These are phyloP conservation scores for Sepiola atlantica DNA, from an alignment of 2,888 invertebrate genomes.

Conservation along the genomic window DNA sequence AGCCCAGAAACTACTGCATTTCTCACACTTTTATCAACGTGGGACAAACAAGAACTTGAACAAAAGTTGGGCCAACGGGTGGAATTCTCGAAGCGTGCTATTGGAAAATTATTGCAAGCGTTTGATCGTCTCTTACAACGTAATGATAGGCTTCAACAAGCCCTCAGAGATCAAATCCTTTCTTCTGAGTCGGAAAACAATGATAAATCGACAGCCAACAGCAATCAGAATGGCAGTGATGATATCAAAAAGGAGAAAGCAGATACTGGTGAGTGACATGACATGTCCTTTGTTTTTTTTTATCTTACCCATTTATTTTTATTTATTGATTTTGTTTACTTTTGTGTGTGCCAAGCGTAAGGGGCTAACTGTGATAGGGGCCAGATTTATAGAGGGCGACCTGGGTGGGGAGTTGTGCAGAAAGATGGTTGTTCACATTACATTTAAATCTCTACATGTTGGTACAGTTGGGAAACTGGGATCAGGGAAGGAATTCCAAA, in stretches of 20 bases:
- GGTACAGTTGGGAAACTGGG: too few relatives aligned
- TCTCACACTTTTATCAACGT: slow-evolving; percentile 93
- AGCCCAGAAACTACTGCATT: slow-evolving; percentile 94
- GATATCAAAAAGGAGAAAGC: slow-evolving; percentile 33
- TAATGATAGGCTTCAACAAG: slow-evolving; percentile 93
- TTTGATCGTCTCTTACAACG: slow-evolving; percentile 96
- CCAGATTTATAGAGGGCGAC: too few relatives aligned
- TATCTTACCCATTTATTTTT: not conserved
- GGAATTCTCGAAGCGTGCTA: slow-evolving; percentile 94
- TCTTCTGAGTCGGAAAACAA: slow-evolving; percentile 49
- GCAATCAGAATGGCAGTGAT: not conserved
- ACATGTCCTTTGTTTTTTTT: not conserved
- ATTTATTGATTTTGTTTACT: not conserved
- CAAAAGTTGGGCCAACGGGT: slow-evolving; percentile 96
- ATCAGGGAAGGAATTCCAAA: too few relatives aligned
- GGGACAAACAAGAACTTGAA: slow-evolving; percentile 98
- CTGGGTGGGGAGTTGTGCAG: too few relatives aligned
- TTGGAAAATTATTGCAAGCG: slow-evolving; percentile 96
- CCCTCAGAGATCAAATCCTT: slow-evolving; percentile 77
- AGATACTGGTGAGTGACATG: not conserved
- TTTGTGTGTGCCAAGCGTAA: too few relatives aligned
- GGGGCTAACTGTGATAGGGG: too few relatives aligned
- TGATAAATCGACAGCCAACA: slow-evolving; percentile 32
- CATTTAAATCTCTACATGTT: too few relatives aligned
- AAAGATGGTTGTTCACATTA: too few relatives aligned